Conservation (phyloP, 2,888 invertebrate species). For the Teleiodes luculella region DNA sequence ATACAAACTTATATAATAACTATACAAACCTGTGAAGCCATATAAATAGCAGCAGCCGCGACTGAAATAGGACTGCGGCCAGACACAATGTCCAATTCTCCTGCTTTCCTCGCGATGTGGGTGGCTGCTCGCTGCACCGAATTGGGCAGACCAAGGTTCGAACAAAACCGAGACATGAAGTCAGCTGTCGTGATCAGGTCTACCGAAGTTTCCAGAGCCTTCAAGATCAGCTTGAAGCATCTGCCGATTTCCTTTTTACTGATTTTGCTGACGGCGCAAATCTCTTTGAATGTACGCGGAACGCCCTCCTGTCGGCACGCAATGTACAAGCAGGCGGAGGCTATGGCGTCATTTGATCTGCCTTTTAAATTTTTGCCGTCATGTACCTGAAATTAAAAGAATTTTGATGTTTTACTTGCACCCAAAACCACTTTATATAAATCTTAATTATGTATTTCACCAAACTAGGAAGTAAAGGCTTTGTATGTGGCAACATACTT, state of each 20-base stretch:
- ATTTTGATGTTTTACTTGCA: too few relatives aligned
- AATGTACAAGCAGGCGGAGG: slow-evolving; percentile 98
- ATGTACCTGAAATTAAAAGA: slow-evolving; percentile 80
- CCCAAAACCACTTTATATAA: too few relatives aligned
- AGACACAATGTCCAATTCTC: slow-evolving; percentile 97
- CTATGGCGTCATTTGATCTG: slow-evolving; percentile 97
- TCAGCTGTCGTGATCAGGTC: slow-evolving; percentile 99
- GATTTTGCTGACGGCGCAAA: slow-evolving; percentile 98
- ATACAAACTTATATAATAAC: background rate
- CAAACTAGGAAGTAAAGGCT: too few relatives aligned
- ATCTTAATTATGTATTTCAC: too few relatives aligned
- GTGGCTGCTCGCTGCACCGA: slow-evolving; percentile 96
- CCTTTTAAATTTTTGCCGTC: slow-evolving; percentile 97
- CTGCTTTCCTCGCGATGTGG: slow-evolving; percentile 96
- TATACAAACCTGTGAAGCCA: slow-evolving; percentile 92
- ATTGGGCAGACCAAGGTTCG: slow-evolving; percentile 92
- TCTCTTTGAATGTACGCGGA: slow-evolving; percentile 99
- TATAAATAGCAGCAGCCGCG: slow-evolving; percentile 99
- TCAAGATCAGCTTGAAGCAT: slow-evolving; percentile 97
- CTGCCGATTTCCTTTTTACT: slow-evolving; percentile 99
- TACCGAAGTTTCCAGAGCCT: slow-evolving; percentile 97
- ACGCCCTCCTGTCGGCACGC: slow-evolving; percentile 99
- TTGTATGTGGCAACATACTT: too few relatives aligned
- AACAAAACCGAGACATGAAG: slow-evolving; percentile 99
- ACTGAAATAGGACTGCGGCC: slow-evolving; percentile 99